Percentiles rank a stretch among this genome's conserved stretches.
Conservation (phyloP, 2,113 vertebrate species). For the Antechinus stuartii region DNA sequence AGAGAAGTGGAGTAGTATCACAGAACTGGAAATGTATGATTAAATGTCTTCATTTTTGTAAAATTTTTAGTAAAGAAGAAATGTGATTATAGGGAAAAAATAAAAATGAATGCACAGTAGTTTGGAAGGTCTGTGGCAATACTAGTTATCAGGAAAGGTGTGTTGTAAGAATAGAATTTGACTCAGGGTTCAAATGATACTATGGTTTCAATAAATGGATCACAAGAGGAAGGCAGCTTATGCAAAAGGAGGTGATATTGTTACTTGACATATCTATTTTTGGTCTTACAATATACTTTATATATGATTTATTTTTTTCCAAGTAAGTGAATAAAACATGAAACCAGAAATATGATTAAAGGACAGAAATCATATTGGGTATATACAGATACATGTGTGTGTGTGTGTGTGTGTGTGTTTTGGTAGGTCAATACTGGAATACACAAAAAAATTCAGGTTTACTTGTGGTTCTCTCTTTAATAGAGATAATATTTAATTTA, state of each 20-base stretch:
- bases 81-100: too few relatives aligned
- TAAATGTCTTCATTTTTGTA: too few relatives aligned
- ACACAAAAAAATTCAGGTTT: background rate
- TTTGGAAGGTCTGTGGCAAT: background rate
- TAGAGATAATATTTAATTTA: background rate
- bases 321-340: background rate
- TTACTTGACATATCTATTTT: background rate
- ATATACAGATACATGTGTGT: too few relatives aligned
- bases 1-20: too few relatives aligned
- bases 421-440: background rate
- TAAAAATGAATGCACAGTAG: background rate
- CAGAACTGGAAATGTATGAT: too few relatives aligned
- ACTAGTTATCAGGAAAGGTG: background rate
- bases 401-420: background rate
- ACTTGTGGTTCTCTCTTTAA: background rate
- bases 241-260: background rate
- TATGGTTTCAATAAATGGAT: background rate
- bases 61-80: too few relatives aligned
- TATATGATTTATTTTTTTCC: background rate
- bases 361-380: background rate
- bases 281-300: background rate
- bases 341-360: too few relatives aligned
- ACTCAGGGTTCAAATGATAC: background rate
- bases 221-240: background rate
- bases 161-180: background rate